Evolutionary conservation across 2,113 vertebrate species (phyloP).

Genomic region (Bucco capensis): DNA sequence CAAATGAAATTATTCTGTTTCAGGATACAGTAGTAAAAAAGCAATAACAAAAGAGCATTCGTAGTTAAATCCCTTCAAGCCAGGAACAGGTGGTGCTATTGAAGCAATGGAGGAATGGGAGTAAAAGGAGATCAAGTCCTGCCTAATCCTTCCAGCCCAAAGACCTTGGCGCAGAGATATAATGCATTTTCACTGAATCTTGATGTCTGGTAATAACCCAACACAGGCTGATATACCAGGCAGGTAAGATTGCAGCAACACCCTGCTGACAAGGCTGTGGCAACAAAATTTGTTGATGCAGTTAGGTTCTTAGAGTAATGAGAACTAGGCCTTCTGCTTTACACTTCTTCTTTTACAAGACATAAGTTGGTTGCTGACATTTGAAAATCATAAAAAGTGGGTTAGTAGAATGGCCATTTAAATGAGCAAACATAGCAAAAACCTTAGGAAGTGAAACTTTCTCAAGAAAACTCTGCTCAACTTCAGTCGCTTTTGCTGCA

Average conservation of each 20-base stretch:
- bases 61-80: neutral
- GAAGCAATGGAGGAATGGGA: neutral
- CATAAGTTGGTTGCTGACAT: neutral
- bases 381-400: constrained; percentile 18
- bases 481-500: neutral
- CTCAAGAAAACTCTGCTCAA: constrained; percentile 43
- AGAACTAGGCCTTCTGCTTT: neutral
- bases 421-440: constrained; percentile 49
- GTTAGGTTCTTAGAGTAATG: neutral
- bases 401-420: constrained; percentile 44
- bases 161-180: neutral
- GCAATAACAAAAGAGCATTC: neutral
- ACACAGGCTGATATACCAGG: neutral
- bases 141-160: neutral
- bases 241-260: neutral
- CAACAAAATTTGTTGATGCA: neutral
- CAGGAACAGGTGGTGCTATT: neutral
- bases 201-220: neutral
- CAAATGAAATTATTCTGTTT: neutral
- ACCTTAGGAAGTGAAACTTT: constrained; percentile 62
- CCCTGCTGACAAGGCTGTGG: neutral
- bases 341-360: neutral
- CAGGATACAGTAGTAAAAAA: neutral
- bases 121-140: neutral
- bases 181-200: neutral